Conservation (phyloP, 1,140 invertebrate genomes). For the Phenacoccus solenopsis region DNA sequence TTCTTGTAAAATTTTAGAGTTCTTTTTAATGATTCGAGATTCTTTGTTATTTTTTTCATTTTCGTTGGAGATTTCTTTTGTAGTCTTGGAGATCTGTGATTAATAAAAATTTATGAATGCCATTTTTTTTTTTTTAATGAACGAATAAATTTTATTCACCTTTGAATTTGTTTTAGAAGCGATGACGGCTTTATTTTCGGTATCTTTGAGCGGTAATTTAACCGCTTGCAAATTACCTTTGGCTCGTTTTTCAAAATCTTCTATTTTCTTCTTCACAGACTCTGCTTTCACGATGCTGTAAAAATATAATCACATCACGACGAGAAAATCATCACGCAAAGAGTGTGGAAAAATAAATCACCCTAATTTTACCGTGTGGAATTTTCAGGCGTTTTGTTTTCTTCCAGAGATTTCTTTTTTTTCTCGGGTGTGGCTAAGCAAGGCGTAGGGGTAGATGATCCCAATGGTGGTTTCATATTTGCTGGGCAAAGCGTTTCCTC, state of each 20-base stretch:
- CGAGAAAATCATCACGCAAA: no score
- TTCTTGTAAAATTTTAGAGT: not conserved
- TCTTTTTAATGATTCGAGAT: not conserved
- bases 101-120: no score
- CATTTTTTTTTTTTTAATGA: no score
- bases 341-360: not conserved
- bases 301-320: not conserved
- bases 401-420: not conserved
- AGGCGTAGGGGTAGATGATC: not conserved
- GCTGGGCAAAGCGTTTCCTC: not conserved
- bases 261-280: not conserved
- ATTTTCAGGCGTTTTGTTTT: not conserved
- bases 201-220: not conserved
- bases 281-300: not conserved
- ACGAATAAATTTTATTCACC: no score
- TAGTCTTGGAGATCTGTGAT: not conserved
- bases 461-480: not conserved
- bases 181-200: not conserved
- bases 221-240: not conserved
- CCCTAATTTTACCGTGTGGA: not conserved
- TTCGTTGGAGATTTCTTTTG: not conserved
- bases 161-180: not conserved
- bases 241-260: slow-evolving; percentile 10
- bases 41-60: not conserved
- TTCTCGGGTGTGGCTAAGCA: not conserved